Base-by-base conservation (phyloP, 1,140 invertebrate species). In the Halesus radiatus region DNA sequence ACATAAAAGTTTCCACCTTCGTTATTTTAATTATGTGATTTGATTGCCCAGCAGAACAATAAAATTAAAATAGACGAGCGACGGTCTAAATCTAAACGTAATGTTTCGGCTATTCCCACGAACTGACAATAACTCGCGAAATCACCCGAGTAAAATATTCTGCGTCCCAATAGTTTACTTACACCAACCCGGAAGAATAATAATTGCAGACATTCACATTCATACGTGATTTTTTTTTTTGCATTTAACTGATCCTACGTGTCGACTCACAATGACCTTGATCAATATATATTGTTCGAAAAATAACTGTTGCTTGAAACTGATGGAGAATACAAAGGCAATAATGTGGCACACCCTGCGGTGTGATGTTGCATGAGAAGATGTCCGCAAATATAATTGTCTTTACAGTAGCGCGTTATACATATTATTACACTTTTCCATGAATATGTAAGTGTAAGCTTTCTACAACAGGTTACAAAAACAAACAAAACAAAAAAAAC, bases 171-270 rank as follows among this genome's bases (percentile, higher is more conserved):
- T 72, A 72, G 68, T 72, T 72, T 72, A 72, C 68, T 72, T 53
- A 53, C 45, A 53, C 45, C 64, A 68, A 72, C 68, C 68, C 68
- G 68, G 68, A 72, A 72, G 68, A 72, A 72, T 72, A 72, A 72
- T 72, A 72, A 72, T 72, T 53, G 68, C 68, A 22, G 50, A 26
- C 68, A 72, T 72, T 72, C 54, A 26, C 45, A 72, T 72, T 29
- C 68, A 72, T 72, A 72, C 68, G 68, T 72, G 68, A 72, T 72
- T 72, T 72, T 70, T 72, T 72, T 53, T 70, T 72, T 72, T 53
- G 68, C 68, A 72, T 72, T 72, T 72, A 16, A 20, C 26, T 13
- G 37, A 70, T 26, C 32, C 66, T 70, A 70, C 66, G 68, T 72
- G 68, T 72, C 45, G 68, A 72, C 68, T 53, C 68, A 72, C 68